Evolutionary conservation across 2,888 invertebrate genomes (phyloP).

Genomic region (Ochropacha duplaris): DNA sequence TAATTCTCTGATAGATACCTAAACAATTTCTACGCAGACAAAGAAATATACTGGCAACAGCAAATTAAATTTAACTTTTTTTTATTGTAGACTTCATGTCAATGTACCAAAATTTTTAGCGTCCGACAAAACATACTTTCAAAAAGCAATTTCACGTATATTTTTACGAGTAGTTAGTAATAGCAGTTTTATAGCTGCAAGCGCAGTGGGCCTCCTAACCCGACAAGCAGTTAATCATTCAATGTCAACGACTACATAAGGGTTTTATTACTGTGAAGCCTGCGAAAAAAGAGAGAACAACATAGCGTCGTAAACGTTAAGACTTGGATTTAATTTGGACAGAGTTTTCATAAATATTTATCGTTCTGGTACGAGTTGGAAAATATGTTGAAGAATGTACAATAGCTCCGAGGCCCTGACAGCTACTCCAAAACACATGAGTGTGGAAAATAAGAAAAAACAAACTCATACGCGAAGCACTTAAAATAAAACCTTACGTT

Average conservation of each 20-base stretch:
- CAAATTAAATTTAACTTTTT: neutral
- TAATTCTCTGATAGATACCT: no score
- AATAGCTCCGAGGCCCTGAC: constrained; percentile 38
- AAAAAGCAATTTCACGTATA: constrained; percentile 31
- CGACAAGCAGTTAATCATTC: constrained; percentile 51
- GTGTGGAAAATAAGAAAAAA: constrained; percentile 37
- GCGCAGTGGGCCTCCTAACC: constrained; percentile 34
- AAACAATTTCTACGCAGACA: no score
- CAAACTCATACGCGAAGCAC: constrained; percentile 34
- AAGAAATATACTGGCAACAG: no score
- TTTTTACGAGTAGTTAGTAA: constrained; percentile 41
- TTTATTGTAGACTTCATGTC: neutral
- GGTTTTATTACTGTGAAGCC: constrained; percentile 47
- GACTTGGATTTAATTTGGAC: constrained; percentile 58
- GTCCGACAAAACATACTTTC: constrained; percentile 11
- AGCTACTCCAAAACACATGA: constrained; percentile 48
- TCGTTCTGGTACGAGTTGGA: constrained; percentile 34
- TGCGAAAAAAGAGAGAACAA: constrained; percentile 44
- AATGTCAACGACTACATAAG: constrained; percentile 40
- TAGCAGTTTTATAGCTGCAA: constrained; percentile 38
- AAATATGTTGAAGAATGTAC: constrained; percentile 55
- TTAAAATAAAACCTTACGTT: constrained; percentile 48
- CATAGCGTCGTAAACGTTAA: constrained; percentile 50
- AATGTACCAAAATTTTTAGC: neutral
- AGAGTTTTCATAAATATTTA: constrained; percentile 65